Evolutionary conservation across 1,140 invertebrate species (phyloP), one percentile per base, ranked within the genome.

Genomic region (Mercenaria mercenaria): DNA sequence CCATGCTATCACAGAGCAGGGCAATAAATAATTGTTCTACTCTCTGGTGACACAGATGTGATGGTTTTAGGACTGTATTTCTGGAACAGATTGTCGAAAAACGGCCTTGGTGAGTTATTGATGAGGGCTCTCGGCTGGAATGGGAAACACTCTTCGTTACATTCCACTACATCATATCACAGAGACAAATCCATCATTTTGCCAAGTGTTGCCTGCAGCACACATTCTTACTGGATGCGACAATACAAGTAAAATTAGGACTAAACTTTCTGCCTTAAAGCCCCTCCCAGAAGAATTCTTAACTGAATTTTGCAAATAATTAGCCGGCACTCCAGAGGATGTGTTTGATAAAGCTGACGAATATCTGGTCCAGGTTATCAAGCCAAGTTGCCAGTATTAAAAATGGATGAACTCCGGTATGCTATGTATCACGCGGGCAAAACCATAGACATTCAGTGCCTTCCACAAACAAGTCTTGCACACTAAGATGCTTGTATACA

Each of bases 341-440:
- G 76, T 79, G 29, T 32, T 47, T 15, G 26, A 10, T 3, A 79
- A 79, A 79, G 76, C 76, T 50, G 76, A 79, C 8, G 76, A 79
- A 50, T 79, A 79, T 32, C 43, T 79, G 37, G 69, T 74, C n/a
- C 69, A 74, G 26, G 76, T 79, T 15, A 79, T 79, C 11, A 79
- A 79, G 43, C 76, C 39, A 47, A 50, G n/a, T n/a, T n/a, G 29
- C 39, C 11, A 26, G 43, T 37, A 10, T 47, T 47, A 50, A 50
- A 37, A 18, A 79, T 79, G 76, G 43, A 79, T 50, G 43, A 50
- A 20, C 13, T 79, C 39, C 76, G 39, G 3, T 79, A 47, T 26
- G 11, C 13, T 4, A 11, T 79, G 29, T 47, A 79, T n/a, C 10
- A 79, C 26, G 37, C n/a, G 37, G 69, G 69, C 26, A 74, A 74